These are phyloP conservation scores for Peromyscus californicus DNA, from an alignment of 2,113 vertebrate genomes.

Conservation along the genomic window DNA sequence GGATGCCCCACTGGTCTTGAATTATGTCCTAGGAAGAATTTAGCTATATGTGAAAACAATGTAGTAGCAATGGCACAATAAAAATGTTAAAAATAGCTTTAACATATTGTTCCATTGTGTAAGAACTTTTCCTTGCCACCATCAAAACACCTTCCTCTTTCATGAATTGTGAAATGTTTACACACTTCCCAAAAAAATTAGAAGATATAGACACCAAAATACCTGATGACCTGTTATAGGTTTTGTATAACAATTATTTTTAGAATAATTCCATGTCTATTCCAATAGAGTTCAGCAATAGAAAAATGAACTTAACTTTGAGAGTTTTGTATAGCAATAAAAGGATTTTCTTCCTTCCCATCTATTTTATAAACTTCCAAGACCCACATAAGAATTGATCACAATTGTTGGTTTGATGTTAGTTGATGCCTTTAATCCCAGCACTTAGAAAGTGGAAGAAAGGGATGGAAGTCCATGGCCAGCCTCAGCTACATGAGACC, in stretches of 20 bases:
- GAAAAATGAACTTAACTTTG: conserved; percentile 32
- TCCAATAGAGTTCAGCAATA: conserved; percentile 50
- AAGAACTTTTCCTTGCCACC: conserved; percentile 70
- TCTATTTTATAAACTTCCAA: conserved; percentile 1
- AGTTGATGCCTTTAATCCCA: neutral
- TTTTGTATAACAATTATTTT: no score
- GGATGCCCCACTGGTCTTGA: conserved; percentile 33
- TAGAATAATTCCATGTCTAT: conserved; percentile 8
- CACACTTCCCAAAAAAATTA: neutral
- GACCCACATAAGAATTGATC: neutral
- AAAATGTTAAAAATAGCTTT: conserved; percentile 78
- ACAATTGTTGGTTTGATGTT: neutral
- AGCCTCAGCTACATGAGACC: neutral
- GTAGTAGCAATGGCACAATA: conserved; percentile 69
- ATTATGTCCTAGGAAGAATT: conserved; percentile 62
- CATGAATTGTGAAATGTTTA: conserved; percentile 39
- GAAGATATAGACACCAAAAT: conserved; percentile 31
- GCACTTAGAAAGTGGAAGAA: neutral
- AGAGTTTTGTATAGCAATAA: neutral
- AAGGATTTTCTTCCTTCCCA: conserved; percentile 15
- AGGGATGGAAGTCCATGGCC: neutral
- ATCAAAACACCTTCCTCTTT: conserved; percentile 65
- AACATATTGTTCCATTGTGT: conserved; percentile 81
- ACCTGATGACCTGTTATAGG: conserved; percentile 16
- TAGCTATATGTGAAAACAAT: conserved; percentile 69